phyloP scores from a whole-genome alignment of 2,113 vertebrate species.

The Hymenochirus boettgeri region DNA sequence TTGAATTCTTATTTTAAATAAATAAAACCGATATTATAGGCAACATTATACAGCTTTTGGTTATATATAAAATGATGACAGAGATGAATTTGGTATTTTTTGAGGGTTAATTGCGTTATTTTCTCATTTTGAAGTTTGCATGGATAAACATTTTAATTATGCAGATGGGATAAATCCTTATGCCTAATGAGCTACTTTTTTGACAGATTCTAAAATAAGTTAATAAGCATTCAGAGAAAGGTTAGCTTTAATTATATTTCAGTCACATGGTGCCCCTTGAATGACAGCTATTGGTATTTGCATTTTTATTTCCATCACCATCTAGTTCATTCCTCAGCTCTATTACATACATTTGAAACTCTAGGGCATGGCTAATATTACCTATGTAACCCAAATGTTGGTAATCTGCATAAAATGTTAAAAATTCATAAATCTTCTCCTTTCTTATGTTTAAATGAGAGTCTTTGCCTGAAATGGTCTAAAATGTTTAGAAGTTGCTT shows the following conservation, averaged over 20 bases:
- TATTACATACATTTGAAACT: too few relatives aligned
- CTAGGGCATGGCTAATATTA: too few relatives aligned
- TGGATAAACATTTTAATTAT: slow-evolving; percentile 43
- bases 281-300: slow-evolving; percentile 38
- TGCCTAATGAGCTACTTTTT: slow-evolving; percentile 36
- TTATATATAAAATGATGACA: not conserved
- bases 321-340: slow-evolving; percentile 23
- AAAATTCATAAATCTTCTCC: too few relatives aligned
- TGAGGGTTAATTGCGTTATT: slow-evolving; percentile 18
- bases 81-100: slow-evolving; percentile 7
- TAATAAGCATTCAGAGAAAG: slow-evolving; percentile 42
- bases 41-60: not conserved
- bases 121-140: slow-evolving; percentile 29
- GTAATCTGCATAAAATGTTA: too few relatives aligned
- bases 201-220: slow-evolving; percentile 43
- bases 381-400: too few relatives aligned
- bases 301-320: slow-evolving; percentile 35
- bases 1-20: too few relatives aligned
- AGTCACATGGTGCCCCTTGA: slow-evolving; percentile 36
- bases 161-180: slow-evolving; percentile 40
- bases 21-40: too few relatives aligned
- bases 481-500: too few relatives aligned
- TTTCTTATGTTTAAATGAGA: too few relatives aligned
- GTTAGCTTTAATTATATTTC: slow-evolving; percentile 42
- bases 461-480: too few relatives aligned